A percentile compares a stretch with the other conserved stretches of the same genome.
phyloP scores from a whole-genome alignment of 2,797 vertebrate species.

The Anas bernieri region DNA sequence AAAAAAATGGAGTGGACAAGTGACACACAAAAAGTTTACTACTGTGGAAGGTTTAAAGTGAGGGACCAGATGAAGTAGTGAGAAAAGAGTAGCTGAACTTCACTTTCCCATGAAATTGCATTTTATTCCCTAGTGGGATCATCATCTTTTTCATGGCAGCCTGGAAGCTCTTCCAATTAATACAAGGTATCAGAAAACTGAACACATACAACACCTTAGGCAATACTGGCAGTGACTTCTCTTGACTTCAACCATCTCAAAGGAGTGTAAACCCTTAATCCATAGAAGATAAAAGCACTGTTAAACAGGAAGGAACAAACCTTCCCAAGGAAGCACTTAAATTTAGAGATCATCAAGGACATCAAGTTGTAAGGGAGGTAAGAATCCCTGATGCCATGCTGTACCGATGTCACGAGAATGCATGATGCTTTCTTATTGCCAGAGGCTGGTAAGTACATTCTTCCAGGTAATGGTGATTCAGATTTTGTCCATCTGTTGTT shows the following conservation, averaged over 20 bases:
- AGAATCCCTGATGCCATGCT: neutral
- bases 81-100: neutral
- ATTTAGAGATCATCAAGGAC: neutral
- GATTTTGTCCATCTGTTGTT: neutral
- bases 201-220: neutral
- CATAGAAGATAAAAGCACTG: neutral
- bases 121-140: neutral
- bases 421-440: neutral
- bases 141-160: neutral
- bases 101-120: neutral
- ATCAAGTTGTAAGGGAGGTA: neutral
- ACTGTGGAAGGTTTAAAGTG: neutral
- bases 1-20: rapidly evolving
- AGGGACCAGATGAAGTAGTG: rapidly evolving
- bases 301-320: neutral
- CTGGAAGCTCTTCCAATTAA: neutral
- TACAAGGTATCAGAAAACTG: neutral
- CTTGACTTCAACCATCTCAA: neutral
- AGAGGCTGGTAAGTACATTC: neutral
- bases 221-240: neutral
- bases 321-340: neutral
- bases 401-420: rapidly evolving
- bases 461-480: neutral
- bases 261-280: neutral
- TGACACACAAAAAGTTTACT: neutral